Evolutionary conservation across 2,888 invertebrate species (phyloP), one percentile per base, ranked within the genome.

Genomic region (Platerodrilus igneus): DNA sequence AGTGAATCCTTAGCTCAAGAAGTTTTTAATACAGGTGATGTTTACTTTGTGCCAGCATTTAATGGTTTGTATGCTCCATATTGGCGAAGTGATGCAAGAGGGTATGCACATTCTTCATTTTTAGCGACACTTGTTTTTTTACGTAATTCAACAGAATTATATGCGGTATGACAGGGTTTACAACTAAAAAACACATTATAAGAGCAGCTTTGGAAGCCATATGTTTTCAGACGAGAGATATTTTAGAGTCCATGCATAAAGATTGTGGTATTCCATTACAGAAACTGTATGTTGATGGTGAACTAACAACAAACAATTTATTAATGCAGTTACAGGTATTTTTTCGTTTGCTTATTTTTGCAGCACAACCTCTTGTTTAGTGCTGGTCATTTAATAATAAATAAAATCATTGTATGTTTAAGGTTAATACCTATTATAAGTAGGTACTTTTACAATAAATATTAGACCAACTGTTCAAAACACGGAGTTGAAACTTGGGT

Each of bases 11-110:
- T 70, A 23, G 70, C 69, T 2, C 59, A 64, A 49, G 67, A 66
- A 48, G 96, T 96, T 19, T 81, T 84, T 56, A 85, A 86, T 26
- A 91, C 93, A 0, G 90, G 90, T 0, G 97, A 95, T 57, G 94
- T 96, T 8, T 96, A 95, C 68, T 97, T 99, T 67, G 97, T 99
- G 15, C 97, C 97, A 0, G 96, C 96, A 0, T 96, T 99, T 66
- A 90, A 87, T 27, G 99, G 97, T 0, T 71, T 99, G 0, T 97
- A 92, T 68, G 96, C 97, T 35, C 99, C 99, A 0, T 93, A 97
- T 62, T 99, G 97, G 97, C 79, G 94, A 60, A 86, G 91, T 59
- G 93, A 95, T 66, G 99, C 99, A 0, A 76, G 94, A 64, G 94
- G 93, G 86, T 79, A 59, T 64, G 68, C 79, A 59, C 57, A 69